Evolutionary conservation across 2,797 vertebrate species (phyloP).

Genomic region (Tolypeutes matacus): DNA sequence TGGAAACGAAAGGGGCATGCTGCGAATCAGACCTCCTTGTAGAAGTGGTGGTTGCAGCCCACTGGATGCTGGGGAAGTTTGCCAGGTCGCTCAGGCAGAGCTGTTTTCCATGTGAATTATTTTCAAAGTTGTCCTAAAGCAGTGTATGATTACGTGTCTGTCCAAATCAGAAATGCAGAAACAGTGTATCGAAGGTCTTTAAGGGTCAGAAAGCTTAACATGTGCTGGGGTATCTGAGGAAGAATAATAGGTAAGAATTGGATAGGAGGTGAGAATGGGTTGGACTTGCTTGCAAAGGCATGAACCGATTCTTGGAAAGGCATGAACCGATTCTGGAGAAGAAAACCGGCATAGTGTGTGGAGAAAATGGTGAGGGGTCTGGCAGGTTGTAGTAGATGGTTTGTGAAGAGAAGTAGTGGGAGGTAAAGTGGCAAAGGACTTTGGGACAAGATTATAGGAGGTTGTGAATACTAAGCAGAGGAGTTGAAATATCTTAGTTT

Average conservation of each 20-base stretch:
- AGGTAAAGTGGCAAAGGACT: neutral
- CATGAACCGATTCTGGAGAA: neutral
- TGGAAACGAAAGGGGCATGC: too few species aligned
- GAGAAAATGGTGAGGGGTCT: too few species aligned
- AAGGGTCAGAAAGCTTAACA: neutral
- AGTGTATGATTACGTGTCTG: neutral
- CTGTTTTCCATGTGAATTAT: neutral
- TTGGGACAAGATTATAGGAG: neutral
- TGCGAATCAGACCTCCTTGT: too few species aligned
- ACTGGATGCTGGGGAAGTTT: too few species aligned
- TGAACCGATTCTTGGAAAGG: neutral
- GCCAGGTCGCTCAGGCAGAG: too few species aligned
- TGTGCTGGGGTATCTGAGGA: neutral
- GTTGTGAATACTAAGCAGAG: neutral
- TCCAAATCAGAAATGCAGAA: neutral
- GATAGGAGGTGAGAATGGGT: neutral
- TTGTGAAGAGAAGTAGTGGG: neutral
- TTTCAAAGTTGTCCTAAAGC: neutral
- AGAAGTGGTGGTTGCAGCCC: too few species aligned
- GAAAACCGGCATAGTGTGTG: neutral
- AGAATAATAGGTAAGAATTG: neutral
- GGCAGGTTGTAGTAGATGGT: neutral
- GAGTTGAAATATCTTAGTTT: conserved; percentile 7
- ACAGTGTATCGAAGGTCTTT: neutral
- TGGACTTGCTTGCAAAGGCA: neutral